Percentiles rank a stretch among this genome's conserved stretches.
phyloP scores from a whole-genome alignment of 2,113 vertebrate genomes.

The Arvicanthis niloticus region DNA sequence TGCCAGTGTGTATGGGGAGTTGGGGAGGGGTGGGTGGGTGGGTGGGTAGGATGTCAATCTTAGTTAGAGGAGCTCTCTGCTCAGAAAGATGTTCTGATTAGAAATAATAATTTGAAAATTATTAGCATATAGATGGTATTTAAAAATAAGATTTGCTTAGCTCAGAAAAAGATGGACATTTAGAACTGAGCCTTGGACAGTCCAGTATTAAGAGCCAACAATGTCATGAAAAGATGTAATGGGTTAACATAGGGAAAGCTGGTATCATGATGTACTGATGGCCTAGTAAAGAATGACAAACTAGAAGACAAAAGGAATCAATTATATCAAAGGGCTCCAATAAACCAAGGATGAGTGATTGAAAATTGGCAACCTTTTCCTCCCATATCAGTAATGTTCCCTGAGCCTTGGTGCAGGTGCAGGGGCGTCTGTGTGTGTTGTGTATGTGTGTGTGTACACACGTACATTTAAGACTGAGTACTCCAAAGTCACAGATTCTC shows the following conservation, averaged over 20 bases:
- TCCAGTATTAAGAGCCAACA: neutral
- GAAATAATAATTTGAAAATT: neutral
- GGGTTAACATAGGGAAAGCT: neutral
- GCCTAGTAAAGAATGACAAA: neutral
- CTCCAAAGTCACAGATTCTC: too few species aligned
- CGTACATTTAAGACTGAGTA: too few species aligned
- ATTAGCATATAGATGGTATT: neutral
- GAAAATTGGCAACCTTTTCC: neutral
- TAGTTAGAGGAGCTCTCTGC: neutral
- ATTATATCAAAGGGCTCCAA: neutral
- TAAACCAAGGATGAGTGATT: neutral
- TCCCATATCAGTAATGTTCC: neutral
- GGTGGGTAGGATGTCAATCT: neutral
- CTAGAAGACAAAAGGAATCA: neutral
- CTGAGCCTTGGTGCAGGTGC: neutral
- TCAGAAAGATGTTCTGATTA: neutral
- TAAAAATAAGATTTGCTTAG: constrained; percentile 12
- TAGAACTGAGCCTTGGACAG: neutral
- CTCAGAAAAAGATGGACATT: neutral
- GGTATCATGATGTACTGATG: neutral
- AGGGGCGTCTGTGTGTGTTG: too few species aligned
- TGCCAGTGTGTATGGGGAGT: too few species aligned
- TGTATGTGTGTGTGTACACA: too few species aligned
- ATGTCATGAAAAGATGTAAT: neutral
- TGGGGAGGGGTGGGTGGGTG: too few species aligned